Evolutionary conservation across 2,888 invertebrate genomes (phyloP).

Genomic region (Geophilus truncorum): DNA sequence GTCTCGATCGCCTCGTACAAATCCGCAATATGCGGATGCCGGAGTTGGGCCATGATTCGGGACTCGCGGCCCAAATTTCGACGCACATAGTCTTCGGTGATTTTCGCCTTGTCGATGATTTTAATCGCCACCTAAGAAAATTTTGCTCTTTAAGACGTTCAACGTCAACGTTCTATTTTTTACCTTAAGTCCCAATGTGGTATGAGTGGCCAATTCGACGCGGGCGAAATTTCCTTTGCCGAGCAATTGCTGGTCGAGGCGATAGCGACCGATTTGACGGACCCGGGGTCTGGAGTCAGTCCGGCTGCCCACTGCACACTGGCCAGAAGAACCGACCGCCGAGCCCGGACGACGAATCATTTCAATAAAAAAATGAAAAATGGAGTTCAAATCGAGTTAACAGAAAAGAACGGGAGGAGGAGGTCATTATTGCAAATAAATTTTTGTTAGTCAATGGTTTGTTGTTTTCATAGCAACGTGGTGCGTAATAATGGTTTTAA

Average conservation of each 20-base stretch:
- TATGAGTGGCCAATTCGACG: constrained; percentile 68
- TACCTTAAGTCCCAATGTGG: constrained; percentile 64
- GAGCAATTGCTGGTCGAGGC: constrained; percentile 63
- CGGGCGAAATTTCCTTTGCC: constrained; percentile 72
- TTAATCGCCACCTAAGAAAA: constrained; percentile 60
- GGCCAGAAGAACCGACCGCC: not conserved
- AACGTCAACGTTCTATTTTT: constrained; percentile 37
- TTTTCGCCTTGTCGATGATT: constrained; percentile 64
- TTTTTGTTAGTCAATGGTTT: too few species aligned
- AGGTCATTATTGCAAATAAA: not conserved
- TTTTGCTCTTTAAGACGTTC: not conserved
- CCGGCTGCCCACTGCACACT: not conserved
- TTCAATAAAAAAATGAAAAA: not conserved
- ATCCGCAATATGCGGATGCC: constrained; percentile 67
- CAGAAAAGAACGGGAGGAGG: not conserved
- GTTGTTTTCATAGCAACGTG: too few species aligned
- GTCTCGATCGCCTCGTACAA: constrained; percentile 64
- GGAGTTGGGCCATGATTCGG: constrained; percentile 61
- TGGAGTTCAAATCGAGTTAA: not conserved
- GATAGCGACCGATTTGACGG: constrained; percentile 62
- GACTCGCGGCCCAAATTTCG: constrained; percentile 68
- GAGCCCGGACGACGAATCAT: not conserved
- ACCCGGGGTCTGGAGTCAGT: not conserved
- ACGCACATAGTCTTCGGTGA: constrained; percentile 67
- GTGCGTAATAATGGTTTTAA: too few species aligned